phyloP scores from a whole-genome alignment of 2,888 invertebrate species.

The Sarcophaga rosellei region DNA sequence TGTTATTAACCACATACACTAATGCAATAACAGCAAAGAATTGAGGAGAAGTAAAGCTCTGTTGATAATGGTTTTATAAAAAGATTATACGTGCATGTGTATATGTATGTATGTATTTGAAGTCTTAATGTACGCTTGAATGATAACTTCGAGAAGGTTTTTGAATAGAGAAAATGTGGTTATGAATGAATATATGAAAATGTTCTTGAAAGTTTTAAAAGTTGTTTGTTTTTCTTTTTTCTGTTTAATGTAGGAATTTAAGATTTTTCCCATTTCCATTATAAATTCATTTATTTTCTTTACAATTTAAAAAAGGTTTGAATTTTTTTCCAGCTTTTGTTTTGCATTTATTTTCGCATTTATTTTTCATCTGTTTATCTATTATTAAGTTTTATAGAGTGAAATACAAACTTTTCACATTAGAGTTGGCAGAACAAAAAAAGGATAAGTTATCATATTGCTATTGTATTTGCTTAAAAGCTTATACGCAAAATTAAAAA shows the following conservation, averaged over 20 bases:
- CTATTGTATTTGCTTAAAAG: too few relatives aligned
- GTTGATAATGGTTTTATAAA: not conserved
- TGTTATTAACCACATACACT: not conserved
- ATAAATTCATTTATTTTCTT: too few relatives aligned
- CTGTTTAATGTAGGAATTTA: not conserved
- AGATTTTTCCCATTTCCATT: not conserved
- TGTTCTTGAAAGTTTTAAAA: not conserved
- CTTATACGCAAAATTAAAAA: not conserved
- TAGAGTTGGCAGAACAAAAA: too few relatives aligned
- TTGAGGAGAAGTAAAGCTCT: not conserved
- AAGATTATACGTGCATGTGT: not conserved
- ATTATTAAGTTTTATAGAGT: too few relatives aligned
- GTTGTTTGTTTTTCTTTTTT: not conserved
- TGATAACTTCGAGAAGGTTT: too few relatives aligned
- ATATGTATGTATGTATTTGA: not conserved
- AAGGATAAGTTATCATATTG: too few relatives aligned
- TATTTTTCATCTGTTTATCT: too few relatives aligned
- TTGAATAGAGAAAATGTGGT: not conserved
- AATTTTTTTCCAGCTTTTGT: too few relatives aligned
- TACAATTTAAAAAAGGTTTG: too few relatives aligned
- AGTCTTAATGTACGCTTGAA: not conserved
- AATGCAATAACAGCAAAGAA: not conserved
- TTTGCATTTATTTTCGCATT: too few relatives aligned
- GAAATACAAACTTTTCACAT: too few relatives aligned
- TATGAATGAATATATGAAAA: not conserved